These are phyloP conservation scores for Coreoperca whiteheadi DNA, from an alignment of 2,113 vertebrate genomes.

Conservation along the genomic window DNA sequence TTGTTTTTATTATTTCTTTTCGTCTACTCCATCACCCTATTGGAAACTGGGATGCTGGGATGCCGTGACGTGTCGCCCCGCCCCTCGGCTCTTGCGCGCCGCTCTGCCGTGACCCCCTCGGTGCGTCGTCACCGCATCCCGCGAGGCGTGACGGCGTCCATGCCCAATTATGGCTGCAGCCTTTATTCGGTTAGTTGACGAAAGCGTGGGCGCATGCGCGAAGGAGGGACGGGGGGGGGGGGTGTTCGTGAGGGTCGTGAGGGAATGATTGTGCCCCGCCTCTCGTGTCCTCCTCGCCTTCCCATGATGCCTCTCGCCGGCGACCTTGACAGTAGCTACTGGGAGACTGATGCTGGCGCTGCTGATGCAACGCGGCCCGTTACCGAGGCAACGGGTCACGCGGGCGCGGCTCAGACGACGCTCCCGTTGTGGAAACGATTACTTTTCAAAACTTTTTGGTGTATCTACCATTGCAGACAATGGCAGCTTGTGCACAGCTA, in stretches of 20 bases:
- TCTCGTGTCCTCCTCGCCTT: slow-evolving; percentile 27
- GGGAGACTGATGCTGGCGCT: slow-evolving; percentile 60
- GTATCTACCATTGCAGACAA: neutral
- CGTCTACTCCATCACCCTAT: slow-evolving; percentile 38
- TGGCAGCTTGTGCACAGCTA: neutral
- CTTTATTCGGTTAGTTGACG: slow-evolving; percentile 36
- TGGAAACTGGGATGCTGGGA: slow-evolving; percentile 11
- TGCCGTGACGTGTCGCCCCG: slow-evolving; percentile 29
- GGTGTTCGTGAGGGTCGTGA: neutral
- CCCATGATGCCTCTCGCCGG: slow-evolving; percentile 71
- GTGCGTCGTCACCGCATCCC: slow-evolving; percentile 39
- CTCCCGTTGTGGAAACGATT: neutral
- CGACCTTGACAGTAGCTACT: slow-evolving; percentile 76
- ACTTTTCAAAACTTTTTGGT: neutral
- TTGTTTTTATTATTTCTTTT: slow-evolving; percentile 21
- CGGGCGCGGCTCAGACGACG: neutral
- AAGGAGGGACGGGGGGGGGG: fast-evolving
- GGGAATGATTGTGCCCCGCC: neutral
- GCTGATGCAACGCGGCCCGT: slow-evolving; percentile 63
- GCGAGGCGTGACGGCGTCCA: slow-evolving; percentile 11
- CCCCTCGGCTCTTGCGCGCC: slow-evolving; percentile 44
- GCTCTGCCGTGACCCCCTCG: slow-evolving; percentile 49
- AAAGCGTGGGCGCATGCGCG: slow-evolving; percentile 29
- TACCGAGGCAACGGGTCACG: slow-evolving; percentile 38
- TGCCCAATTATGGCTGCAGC: slow-evolving; percentile 26